Evolutionary conservation across 2,113 vertebrate species (phyloP), one percentile per base, ranked within the genome.

Genomic region (Cebus imitator): DNA sequence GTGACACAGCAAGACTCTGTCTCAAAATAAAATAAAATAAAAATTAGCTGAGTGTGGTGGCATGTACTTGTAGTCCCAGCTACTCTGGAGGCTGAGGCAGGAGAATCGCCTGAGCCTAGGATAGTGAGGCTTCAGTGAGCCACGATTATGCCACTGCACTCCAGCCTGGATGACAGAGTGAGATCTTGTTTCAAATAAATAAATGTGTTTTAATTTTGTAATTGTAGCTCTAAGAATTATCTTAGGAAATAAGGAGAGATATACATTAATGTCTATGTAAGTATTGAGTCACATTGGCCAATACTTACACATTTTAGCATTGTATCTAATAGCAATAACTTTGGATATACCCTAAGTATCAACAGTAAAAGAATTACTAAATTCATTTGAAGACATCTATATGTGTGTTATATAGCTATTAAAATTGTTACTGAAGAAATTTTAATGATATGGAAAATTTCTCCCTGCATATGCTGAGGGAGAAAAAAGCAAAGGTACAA

Each of bases 361-460:
- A 81, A 14, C 35, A 87, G 21, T 93, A 55, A 95, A 86, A 95
- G 32, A 72, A 32, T 75, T 7, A 93, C 90, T 55, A 86, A 45
- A 58, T 57, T 27, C 17, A 30, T 68, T 55, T 25, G 17, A 80
- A 85, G 20, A 50, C 8, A 58, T 50, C 3, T 79, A 20, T 45
- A 14, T 48, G 7, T 92, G 10, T 86, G 45, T 64, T 55, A 14
- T n/a, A 4, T 57, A 75, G 43, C 84, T 58, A 84, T 76, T 55
- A 78, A 92, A 96, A 79, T 35, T 58, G 25, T 48, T 72, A 80
- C 81, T 91, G 37, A 90, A 92, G 18, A 86, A 87, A 87, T 83
- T 64, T 78, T 78, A 82, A 72, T 87, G 61, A 83, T 12, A 16
- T 8, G 61, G 70, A 95, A 87, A 89, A 50, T 48, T 80, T 86